phyloP scores from a whole-genome alignment of 1,140 invertebrate species.

The Caenorhabditis latens region DNA sequence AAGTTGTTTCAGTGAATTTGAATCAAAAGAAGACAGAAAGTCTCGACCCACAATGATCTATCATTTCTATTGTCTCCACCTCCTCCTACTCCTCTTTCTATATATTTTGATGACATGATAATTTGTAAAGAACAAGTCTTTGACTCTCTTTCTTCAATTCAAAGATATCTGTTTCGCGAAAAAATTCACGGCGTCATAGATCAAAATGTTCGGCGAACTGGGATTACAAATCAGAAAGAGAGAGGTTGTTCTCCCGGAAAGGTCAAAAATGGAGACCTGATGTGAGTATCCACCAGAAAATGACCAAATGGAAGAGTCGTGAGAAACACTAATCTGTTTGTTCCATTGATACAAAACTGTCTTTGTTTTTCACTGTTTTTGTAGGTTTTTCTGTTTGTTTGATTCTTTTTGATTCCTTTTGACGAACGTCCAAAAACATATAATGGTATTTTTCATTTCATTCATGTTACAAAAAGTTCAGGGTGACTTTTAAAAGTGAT shows the following conservation, averaged over 20 bases:
- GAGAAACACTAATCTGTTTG: constrained; percentile 45
- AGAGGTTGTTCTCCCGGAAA: not conserved
- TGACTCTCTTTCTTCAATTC: not conserved
- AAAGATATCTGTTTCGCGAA: constrained; percentile 6
- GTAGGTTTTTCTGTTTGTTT: not conserved
- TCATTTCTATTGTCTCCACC: constrained; percentile 8
- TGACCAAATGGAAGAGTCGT: constrained; percentile 7
- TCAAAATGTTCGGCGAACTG: constrained; percentile 36
- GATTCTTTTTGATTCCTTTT: not conserved
- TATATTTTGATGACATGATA: constrained; percentile 38
- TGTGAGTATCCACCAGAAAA: not conserved
- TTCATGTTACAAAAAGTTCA: not conserved
- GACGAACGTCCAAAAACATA: not conserved
- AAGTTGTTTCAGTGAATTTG: not conserved
- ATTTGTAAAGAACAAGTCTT: constrained; percentile 43
- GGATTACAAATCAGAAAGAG: constrained; percentile 22
- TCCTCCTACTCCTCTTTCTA: not conserved
- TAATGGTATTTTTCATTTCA: not conserved
- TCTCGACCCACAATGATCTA: constrained; percentile 5
- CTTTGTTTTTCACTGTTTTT: not conserved
- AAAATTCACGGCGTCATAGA: constrained; percentile 30
- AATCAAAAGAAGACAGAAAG: constrained; percentile 10
- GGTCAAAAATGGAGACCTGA: constrained; percentile 1
- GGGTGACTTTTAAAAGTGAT: constrained; percentile 18
- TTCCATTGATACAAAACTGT: constrained; percentile 21